Percentiles rank a stretch among this genome's conserved stretches.
phyloP scores from a whole-genome alignment of 2,797 vertebrate genomes.

The Dromococcyx pavoninus region DNA sequence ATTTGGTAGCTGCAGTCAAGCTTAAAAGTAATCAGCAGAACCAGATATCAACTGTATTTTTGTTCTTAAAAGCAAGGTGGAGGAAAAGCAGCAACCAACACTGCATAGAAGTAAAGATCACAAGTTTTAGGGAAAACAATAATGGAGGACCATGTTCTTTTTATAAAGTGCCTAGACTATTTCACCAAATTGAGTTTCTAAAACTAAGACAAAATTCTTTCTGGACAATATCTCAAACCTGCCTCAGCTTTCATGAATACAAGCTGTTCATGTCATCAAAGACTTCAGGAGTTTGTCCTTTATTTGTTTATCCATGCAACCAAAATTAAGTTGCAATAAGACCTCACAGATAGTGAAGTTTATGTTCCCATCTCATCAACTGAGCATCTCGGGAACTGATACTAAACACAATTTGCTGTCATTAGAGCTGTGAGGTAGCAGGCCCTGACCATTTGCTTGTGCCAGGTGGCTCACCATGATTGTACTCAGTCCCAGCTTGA shows the following conservation, averaged over 20 bases:
- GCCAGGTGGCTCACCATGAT: not conserved
- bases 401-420: not conserved
- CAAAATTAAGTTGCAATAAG: not conserved
- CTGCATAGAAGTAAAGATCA: not conserved
- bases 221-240: not conserved
- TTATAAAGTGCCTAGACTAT: not conserved
- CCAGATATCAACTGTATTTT: conserved; percentile 47
- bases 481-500: not conserved
- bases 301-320: not conserved
- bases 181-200: not conserved
- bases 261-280: not conserved
- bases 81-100: not conserved
- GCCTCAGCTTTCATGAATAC: not conserved
- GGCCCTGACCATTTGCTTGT: not conserved
- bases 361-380: not conserved
- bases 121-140: not conserved
- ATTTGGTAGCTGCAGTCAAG: not conserved
- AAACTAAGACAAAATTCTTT: not conserved
- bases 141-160: not conserved
- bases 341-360: not conserved
- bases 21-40: conserved; percentile 9
- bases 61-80: not conserved
- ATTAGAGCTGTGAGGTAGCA: not conserved
- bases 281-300: not conserved
- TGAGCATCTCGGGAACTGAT: not conserved